Evolutionary conservation across 1,140 invertebrate species (phyloP).

Genomic region (roundworm (Caenorhabditis elegans)): DNA sequence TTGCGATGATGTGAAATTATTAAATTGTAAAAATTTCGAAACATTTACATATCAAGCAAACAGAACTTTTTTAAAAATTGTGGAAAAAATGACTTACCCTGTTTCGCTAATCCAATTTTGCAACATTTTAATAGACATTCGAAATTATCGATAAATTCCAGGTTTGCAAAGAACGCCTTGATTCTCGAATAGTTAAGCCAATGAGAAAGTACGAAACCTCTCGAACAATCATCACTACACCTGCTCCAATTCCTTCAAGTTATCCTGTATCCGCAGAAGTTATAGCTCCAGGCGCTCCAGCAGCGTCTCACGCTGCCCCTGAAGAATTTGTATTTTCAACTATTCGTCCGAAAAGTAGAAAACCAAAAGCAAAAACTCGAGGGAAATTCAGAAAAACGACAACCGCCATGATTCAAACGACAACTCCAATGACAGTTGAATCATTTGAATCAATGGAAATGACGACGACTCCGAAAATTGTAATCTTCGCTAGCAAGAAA

Average conservation of each 20-base stretch:
- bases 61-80: no score
- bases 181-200: neutral
- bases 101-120: no score
- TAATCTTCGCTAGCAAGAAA: conserved; percentile 24
- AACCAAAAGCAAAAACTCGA: neutral
- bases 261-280: neutral
- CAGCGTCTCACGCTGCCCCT: neutral
- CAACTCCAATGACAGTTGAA: neutral
- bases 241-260: conserved; percentile 25
- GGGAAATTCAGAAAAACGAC: conserved; percentile 27
- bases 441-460: neutral
- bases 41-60: no score
- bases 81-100: no score
- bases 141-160: no score
- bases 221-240: neutral
- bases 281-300: neutral
- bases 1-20: no score
- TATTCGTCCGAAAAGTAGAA: neutral
- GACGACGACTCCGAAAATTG: neutral
- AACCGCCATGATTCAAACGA: neutral
- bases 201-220: conserved; percentile 13
- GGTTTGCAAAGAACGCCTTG: conserved; percentile 1
- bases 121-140: no score
- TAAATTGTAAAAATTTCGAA: no score
- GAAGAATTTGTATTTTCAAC: conserved; percentile 34